Percentiles rank a stretch among this genome's conserved stretches.
Evolutionary conservation across 2,113 vertebrate genomes (phyloP).

Genomic region (Elachura formosa): DNA sequence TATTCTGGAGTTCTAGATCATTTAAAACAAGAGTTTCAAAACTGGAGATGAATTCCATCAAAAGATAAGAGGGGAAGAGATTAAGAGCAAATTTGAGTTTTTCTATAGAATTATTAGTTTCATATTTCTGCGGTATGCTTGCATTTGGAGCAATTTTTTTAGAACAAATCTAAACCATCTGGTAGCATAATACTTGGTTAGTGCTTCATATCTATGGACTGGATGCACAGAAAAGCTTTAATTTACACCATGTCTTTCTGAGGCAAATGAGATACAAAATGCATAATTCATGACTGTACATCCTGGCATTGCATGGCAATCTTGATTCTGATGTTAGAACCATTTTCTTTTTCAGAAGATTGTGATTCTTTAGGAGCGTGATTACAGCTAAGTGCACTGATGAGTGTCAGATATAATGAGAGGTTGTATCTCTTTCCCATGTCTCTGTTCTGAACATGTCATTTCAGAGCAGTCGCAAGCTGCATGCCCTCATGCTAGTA

Average conservation of each 20-base stretch:
- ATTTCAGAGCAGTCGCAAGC: background rate
- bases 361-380: background rate
- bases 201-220: background rate
- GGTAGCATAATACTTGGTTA: constrained; percentile 11
- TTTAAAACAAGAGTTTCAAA: background rate
- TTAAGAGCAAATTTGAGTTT: background rate
- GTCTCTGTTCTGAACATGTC: background rate
- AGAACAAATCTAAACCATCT: constrained; percentile 17
- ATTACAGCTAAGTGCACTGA: constrained; percentile 21
- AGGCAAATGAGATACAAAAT: constrained; percentile 20
- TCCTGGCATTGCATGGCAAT: background rate
- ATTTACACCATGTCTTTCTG: constrained; percentile 4
- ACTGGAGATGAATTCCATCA: background rate
- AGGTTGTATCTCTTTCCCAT: background rate
- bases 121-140: background rate
- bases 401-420: background rate
- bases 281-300: constrained; percentile 1
- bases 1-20: background rate
- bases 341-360: background rate
- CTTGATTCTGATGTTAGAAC: constrained; percentile 8
- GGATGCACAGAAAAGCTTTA: background rate
- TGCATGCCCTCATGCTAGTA: background rate
- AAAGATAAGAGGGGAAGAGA: background rate
- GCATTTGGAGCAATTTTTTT: background rate
- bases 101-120: background rate